Evolutionary conservation across 2,888 invertebrate species (phyloP).

Genomic region (Drosophila flavopinicola): DNA sequence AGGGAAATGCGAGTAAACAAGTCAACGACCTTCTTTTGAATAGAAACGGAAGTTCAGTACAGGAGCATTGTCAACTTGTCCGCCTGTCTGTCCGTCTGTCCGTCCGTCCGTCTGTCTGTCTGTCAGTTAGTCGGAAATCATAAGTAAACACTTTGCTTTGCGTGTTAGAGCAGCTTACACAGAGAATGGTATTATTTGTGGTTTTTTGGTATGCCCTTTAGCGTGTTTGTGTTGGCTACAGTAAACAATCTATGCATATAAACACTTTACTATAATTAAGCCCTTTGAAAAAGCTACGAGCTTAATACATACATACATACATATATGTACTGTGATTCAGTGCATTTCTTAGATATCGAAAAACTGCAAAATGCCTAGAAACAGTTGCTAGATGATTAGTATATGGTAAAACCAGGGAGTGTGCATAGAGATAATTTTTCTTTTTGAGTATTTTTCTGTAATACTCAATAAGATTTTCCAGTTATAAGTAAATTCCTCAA

Average conservation of each 20-base stretch:
- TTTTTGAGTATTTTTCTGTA: no score
- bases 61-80: conserved; percentile 18
- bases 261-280: conserved; percentile 28
- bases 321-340: no score
- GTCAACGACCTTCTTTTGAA: conserved; percentile 44
- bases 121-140: no score
- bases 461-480: no score
- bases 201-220: conserved; percentile 13
- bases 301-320: background rate
- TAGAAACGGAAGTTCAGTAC: conserved; percentile 17
- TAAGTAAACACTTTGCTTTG: conserved; percentile 44
- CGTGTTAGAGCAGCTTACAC: conserved; percentile 22
- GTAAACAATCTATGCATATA: conserved; percentile 26
- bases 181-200: background rate
- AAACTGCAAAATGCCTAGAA: no score
- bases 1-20: conserved; percentile 15
- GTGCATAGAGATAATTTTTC: no score
- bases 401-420: no score
- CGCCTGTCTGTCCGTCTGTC: no score
- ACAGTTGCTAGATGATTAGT: no score
- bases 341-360: no score
- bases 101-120: no score
- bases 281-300: background rate
- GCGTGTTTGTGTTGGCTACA: conserved; percentile 30
- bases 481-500: no score